phyloP scores from a whole-genome alignment of 1,140 invertebrate species.

The Pogonognathellus flavescens region DNA sequence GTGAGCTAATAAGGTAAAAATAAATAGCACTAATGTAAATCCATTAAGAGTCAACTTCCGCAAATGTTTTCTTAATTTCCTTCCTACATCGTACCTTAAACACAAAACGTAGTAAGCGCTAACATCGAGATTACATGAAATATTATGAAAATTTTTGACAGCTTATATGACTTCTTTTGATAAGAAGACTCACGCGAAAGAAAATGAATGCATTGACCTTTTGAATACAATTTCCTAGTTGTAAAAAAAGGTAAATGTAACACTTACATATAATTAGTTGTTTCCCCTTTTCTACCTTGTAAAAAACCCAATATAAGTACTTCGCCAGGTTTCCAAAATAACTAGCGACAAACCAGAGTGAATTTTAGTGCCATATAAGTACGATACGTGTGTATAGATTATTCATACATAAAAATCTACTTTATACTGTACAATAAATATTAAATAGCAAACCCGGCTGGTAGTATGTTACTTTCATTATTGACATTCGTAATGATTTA shows the following conservation, averaged over 20 bases:
- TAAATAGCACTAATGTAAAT: not conserved
- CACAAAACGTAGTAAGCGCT: not conserved
- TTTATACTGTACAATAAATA: too few species aligned
- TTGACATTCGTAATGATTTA: too few species aligned
- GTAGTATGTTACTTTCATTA: too few species aligned
- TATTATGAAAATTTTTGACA: not conserved
- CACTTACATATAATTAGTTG: too few species aligned
- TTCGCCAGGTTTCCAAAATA: not conserved
- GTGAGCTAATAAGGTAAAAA: too few species aligned
- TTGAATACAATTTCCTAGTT: not conserved
- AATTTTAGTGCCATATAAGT: not conserved
- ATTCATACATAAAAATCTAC: too few species aligned
- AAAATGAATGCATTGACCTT: constrained; percentile 6
- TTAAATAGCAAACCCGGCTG: too few species aligned
- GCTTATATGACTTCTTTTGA: not conserved
- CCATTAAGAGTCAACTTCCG: not conserved
- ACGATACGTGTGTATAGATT: too few species aligned
- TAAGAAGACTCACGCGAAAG: not conserved
- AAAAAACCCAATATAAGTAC: not conserved
- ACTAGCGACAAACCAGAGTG: not conserved
- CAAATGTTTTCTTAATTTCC: not conserved
- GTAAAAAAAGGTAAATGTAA: not conserved
- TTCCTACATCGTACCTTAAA: not conserved
- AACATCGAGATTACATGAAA: not conserved
- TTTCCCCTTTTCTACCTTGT: not conserved